These are phyloP conservation scores for Sebastes fasciatus DNA, from an alignment of 2,113 vertebrate genomes.

Conservation along the genomic window DNA sequence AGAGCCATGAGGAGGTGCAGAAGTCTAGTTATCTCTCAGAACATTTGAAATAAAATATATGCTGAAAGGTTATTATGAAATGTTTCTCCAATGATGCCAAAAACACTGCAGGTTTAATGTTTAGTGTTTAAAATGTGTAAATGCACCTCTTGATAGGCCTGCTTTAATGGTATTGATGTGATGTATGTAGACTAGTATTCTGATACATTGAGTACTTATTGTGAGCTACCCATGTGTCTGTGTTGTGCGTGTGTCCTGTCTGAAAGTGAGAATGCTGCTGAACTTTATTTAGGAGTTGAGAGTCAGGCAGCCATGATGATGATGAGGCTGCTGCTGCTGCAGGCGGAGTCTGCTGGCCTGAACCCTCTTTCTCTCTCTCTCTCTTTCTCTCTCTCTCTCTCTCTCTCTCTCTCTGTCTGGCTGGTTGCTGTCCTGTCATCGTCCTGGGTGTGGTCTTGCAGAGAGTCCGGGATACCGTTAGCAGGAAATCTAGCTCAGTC, in stretches of 20 bases:
- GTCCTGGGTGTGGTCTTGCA: constrained; percentile 89
- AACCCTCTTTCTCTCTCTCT: constrained; percentile 15
- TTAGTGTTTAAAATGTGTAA: background rate
- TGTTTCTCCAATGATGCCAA: too few relatives aligned
- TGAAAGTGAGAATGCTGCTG: background rate
- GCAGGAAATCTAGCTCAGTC: constrained; percentile 81
- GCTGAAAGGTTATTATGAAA: too few relatives aligned
- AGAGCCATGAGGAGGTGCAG: too few relatives aligned
- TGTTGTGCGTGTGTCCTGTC: too few relatives aligned
- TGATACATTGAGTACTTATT: too few relatives aligned
- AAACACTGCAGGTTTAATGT: background rate
- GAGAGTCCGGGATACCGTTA: constrained; percentile 84
- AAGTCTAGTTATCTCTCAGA: too few relatives aligned
- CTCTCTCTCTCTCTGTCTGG: constrained; percentile 42
- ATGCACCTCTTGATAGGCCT: background rate
- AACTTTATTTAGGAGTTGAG: background rate
- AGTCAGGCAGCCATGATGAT: constrained; percentile 64
- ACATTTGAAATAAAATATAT: too few relatives aligned
- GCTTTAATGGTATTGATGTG: background rate
- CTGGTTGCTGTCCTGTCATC: constrained; percentile 79
- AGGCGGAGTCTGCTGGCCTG: constrained; percentile 76
- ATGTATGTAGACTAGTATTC: background rate
- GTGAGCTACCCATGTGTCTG: rapidly evolving
- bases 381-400: constrained; percentile 37
- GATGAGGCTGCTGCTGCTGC: constrained; percentile 67